A percentile compares a stretch with the other conserved stretches of the same genome.
These are phyloP conservation scores for Calameuta idolon DNA, from an alignment of 2,888 invertebrate genomes.

Conservation along the genomic window DNA sequence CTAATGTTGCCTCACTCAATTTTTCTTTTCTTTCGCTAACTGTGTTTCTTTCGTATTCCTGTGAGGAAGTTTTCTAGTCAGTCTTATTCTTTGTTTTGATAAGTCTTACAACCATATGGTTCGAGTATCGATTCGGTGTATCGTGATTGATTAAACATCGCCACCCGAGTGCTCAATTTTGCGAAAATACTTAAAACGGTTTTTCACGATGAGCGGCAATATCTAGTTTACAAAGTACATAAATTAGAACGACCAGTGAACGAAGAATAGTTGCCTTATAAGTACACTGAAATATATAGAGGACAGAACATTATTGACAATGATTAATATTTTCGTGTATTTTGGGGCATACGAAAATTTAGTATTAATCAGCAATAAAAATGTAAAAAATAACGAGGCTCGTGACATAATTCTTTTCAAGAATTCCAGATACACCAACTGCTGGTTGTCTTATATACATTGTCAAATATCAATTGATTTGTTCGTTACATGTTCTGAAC, in stretches of 20 bases:
- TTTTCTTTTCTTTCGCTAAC: slow-evolving; percentile 19
- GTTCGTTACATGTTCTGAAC: too few species aligned
- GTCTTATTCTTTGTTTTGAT: not conserved
- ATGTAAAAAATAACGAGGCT: not conserved
- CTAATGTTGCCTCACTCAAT: slow-evolving; percentile 24
- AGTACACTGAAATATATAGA: not conserved
- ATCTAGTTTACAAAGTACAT: not conserved
- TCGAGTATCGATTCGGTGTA: too few species aligned
- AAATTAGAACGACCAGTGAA: not conserved
- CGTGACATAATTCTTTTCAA: too few species aligned
- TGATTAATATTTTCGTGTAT: too few species aligned
- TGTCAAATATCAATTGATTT: too few species aligned
- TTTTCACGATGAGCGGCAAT: not conserved
- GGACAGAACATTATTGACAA: not conserved
- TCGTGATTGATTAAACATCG: not conserved
- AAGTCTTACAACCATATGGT: not conserved
- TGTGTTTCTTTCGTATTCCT: slow-evolving; percentile 15
- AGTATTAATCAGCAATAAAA: not conserved
- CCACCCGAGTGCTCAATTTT: not conserved
- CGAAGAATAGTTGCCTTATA: not conserved
- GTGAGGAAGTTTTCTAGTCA: slow-evolving; percentile 11
- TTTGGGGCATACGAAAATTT: not conserved
- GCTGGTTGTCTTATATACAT: too few species aligned
- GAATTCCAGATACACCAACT: too few species aligned
- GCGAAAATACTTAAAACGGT: not conserved